These are phyloP conservation scores for Siniperca obscura DNA, from an alignment of 2,797 vertebrate genomes.

Conservation along the genomic window DNA sequence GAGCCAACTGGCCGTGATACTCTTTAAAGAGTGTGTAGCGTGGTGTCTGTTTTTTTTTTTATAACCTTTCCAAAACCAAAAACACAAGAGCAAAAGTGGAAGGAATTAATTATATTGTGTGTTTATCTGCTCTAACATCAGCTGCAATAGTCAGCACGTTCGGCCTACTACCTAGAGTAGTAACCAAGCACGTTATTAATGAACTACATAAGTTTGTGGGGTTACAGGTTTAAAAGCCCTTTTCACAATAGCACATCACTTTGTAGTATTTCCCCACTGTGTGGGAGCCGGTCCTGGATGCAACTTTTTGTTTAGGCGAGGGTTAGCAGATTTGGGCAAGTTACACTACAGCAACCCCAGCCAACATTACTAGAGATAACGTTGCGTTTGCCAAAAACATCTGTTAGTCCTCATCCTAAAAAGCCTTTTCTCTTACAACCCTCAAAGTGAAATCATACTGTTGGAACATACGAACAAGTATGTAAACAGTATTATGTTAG, in stretches of 20 bases:
- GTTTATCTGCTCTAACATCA: background rate
- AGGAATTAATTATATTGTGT: background rate
- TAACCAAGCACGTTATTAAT: background rate
- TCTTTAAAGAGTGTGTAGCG: background rate
- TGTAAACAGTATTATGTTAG: background rate
- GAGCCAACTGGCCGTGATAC: conserved; percentile 23
- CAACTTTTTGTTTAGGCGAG: background rate
- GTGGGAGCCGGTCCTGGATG: background rate
- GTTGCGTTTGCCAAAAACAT: background rate
- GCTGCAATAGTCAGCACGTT: background rate
- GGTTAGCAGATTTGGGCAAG: background rate
- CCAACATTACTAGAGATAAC: background rate
- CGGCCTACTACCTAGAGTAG: background rate
- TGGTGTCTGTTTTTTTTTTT: conserved; percentile 11
- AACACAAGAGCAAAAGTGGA: conserved; percentile 1
- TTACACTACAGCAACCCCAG: background rate
- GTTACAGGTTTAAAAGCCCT: background rate
- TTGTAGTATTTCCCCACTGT: background rate
- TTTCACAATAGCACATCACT: background rate
- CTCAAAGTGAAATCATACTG: background rate
- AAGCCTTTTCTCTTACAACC: background rate
- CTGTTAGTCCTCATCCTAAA: background rate
- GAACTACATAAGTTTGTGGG: background rate
- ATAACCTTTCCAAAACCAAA: background rate
- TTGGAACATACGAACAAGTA: background rate